Conservation (phyloP, 2,113 vertebrate genomes). For the Phocoena phocoena region DNA sequence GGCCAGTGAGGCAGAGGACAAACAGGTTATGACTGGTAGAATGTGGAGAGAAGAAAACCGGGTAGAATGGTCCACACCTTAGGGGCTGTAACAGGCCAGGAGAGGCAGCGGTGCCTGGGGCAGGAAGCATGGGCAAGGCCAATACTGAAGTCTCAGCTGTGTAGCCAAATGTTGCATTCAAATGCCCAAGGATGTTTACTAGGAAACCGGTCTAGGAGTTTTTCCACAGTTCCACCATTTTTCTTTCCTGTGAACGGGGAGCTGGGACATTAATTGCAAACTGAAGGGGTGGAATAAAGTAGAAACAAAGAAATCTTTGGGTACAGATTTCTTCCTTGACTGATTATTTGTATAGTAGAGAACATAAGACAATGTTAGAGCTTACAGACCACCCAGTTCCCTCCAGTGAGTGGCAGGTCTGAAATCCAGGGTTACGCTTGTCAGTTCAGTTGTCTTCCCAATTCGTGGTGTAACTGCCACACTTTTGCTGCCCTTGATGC, state of each 20-base stretch:
- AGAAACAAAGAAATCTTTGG: background rate
- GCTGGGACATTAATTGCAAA: background rate
- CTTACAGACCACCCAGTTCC: background rate
- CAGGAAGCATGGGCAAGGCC: background rate
- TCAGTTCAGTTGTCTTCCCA: background rate
- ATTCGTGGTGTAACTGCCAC: background rate
- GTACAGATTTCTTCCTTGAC: background rate
- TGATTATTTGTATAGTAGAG: background rate
- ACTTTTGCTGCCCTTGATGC: background rate
- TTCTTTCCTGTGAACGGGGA: background rate
- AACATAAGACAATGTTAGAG: background rate
- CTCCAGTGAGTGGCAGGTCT: background rate
- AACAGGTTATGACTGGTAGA: background rate
- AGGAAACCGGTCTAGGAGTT: background rate
- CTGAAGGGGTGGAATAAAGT: background rate
- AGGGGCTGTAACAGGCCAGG: rapidly evolving
- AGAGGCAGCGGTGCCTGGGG: rapidly evolving
- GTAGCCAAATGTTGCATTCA: background rate
- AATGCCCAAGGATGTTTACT: background rate
- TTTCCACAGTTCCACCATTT: background rate
- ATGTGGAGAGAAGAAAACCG: background rate
- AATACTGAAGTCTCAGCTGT: background rate
- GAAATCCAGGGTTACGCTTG: background rate
- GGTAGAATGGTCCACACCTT: background rate
- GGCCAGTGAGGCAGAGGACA: background rate